These are phyloP conservation scores for Zosterops japonicus DNA, from an alignment of 2,113 vertebrate species.

Conservation along the genomic window DNA sequence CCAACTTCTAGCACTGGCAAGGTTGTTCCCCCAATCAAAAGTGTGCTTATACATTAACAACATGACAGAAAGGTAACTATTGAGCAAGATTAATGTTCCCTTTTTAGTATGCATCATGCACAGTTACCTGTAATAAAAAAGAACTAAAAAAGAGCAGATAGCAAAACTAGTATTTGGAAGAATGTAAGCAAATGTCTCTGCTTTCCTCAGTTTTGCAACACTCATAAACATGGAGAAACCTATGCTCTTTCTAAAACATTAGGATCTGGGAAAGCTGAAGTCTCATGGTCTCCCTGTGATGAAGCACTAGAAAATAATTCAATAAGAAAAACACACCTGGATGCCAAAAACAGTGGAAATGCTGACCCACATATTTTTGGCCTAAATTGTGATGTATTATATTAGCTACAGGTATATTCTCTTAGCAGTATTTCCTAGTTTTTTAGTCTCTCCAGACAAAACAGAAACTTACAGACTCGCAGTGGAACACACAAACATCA, in stretches of 20 bases:
- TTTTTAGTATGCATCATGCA: background rate
- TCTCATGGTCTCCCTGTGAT: background rate
- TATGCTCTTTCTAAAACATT: background rate
- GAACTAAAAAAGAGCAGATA: background rate
- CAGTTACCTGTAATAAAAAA: background rate
- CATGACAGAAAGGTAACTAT: background rate
- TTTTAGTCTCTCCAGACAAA: background rate
- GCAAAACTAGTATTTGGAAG: background rate
- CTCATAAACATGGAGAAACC: background rate
- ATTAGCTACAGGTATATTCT: background rate
- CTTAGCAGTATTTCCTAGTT: background rate
- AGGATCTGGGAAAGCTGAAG: background rate
- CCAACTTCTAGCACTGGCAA: background rate
- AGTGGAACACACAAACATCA: background rate
- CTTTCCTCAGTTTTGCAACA: background rate
- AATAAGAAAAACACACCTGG: accelerated
- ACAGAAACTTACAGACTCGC: background rate
- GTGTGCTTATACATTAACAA: background rate
- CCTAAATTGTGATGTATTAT: background rate
- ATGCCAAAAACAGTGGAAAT: background rate
- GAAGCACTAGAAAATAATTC: background rate
- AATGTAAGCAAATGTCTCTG: background rate
- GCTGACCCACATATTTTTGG: background rate
- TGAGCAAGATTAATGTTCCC: background rate
- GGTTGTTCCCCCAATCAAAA: background rate